Evolutionary conservation across 2,797 vertebrate genomes (phyloP), one percentile per base, ranked within the genome.

Genomic region (Scolopax rusticola): DNA sequence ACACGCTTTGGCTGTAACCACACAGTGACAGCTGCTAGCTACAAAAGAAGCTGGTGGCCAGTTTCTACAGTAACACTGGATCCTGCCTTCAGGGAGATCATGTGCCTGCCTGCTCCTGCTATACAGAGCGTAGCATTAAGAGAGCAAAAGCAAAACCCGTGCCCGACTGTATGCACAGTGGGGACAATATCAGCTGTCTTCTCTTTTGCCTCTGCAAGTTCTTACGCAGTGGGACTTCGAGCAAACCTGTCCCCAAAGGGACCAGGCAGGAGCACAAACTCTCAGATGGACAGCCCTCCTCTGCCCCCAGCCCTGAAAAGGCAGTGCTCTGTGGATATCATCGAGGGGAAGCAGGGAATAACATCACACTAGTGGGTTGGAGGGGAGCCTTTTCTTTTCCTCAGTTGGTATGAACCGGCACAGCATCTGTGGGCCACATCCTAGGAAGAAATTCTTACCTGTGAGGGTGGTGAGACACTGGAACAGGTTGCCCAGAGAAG

Each of bases 51-150:
- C 93, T 92, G 93, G 94, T 97, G 96, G 84, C 78, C 92, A 96
- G 94, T 96, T 95, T 93, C 94, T 97, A 78, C 93, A 97, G 93
- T 94, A 96, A 97, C 90, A 91, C 71, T 93, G 94, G 75, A 90
- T 93, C 47, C 90, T 95, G 88, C 88, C 90, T 95, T 90, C 32
- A 0, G 91, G 95, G 84, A 90, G 68, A 92, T 92, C 84, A 73
- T 94, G 86, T 75, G 86, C 93, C 81, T 84, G 90, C 64, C 91
- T 89, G 84, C 65, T 80, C 78, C 86, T 78, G 77, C 71, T 85
- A 32, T 25, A 87, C 36, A 0, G 2, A 92, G 53, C 0, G 0
- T 6, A 86, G 80, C 70, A 60, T 28, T 65, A 63, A 20, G 53
- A 82, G 8, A 82, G 64, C 74, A 85, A 92, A 94, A 85, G 71